Base-by-base conservation (phyloP, 2,113 vertebrate species). In the Stigmatopora nigra region DNA sequence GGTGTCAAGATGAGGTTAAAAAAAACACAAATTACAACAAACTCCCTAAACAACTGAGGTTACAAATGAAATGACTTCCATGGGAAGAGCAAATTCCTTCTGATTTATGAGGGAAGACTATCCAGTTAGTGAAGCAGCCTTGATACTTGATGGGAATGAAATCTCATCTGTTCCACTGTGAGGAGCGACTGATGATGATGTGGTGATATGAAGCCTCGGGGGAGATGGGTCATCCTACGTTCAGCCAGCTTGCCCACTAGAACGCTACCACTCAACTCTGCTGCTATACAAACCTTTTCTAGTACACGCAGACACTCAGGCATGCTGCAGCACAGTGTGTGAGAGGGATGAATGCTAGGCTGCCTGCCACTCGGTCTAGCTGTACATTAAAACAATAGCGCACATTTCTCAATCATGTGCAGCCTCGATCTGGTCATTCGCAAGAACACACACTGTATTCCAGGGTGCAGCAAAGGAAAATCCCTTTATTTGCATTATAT, bases 221-320 rank as follows among this genome's bases (percentile, higher is more conserved):
- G 82, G 84, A 87, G 78, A 83, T 67, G 84, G 85, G 85, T 87
- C 84, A 86, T 82, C 62, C 74, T 67, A 78, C 78, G 84, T 88
- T 86, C 85, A 87, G 82, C 77, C 81, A 82, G 81, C 79, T 64
- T 75, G 71, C 69, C 71, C 72, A 25, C 79, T 60, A 67, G 68
- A 81, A 76, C 13, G 46, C 63, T 51, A 81, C 73, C 73, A 25
- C 72, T 76, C 65, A 70, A 61, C 71, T 69, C 15, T 3, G 57
- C 57, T 14, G 64, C 48, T 61, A 66, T 56, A 67, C 65, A 78
- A 74, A 79, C n/a, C 13, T 7, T 67, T 82, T 78, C 57, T 46
- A 66, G 64, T 35, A n/a, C 61, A 38, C 58, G 57, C 36, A n/a
- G 80, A 80, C 65, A 82, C 67, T 73, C 59, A 70, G 82, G 68